Evolutionary conservation across 2,113 vertebrate species (phyloP), one percentile per base, ranked within the genome.

Genomic region (Hymenochirus boettgeri): DNA sequence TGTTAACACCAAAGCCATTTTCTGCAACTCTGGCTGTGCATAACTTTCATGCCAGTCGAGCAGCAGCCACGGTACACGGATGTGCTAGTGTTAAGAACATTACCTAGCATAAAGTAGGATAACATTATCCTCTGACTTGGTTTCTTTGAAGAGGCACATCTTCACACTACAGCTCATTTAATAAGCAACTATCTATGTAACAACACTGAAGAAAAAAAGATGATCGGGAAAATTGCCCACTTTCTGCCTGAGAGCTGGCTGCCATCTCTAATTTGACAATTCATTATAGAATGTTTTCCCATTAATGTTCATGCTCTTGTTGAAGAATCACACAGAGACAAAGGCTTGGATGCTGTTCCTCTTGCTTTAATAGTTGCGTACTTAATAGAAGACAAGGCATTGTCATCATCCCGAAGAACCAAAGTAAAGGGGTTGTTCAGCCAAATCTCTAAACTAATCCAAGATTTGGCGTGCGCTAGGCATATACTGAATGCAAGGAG

Each of bases 271-370:
- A 67, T 67, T 66, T 59, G 46, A 67, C 64, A 23, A 58, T 67
- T 53, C 64, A 66, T 66, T 58, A 66, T 51, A 50, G 58, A 58
- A 66, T 58, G 54, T 50, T 66, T 51, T n/a, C n/a, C 52, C 45
- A 58, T 58, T 66, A 67, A 67, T 59, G 64, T 52, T 59, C 46
- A 26, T 37, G 31, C 63, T 51, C 45, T 37, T 39, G 55, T n/a
- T 52, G 56, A 52, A 59, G 33, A 59, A 67, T 67, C 56, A 42
- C 56, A 53, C 47, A 21, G 29, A 59, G 56, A 67, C 64, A 52
- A 59, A 51, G 6, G 7, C 11, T 47, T 23, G 21, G 21, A 15
- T 29, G 5, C 22, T 18, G 47, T 23, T 57, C 24, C 55, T 23
- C 29, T 23, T 18, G 64, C 64, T 58, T 27, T 58, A 58, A 51